Base-by-base conservation (phyloP, 1,140 invertebrate genomes). In the Neuroterus valhalla region DNA sequence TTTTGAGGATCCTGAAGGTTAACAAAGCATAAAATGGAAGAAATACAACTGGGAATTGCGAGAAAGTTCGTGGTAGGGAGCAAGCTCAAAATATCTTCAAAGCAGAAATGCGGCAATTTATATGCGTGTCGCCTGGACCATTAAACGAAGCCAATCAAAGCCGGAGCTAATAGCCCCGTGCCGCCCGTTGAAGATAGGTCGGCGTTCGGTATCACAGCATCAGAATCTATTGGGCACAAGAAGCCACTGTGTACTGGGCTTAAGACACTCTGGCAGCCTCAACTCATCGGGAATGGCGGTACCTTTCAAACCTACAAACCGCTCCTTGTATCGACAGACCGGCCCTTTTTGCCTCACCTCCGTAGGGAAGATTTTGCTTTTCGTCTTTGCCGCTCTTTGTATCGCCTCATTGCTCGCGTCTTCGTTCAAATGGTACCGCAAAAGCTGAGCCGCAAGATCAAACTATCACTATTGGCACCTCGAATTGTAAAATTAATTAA, bases 81-180 rank as follows among this genome's bases (percentile, higher is more conserved):
- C 79, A 82, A 79, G 78, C 87, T 88, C 78, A 84, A 88, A 88
- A 87, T 87, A 88, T 88, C 88, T 88, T 89, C 86, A 89, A 89
- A 89, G 87, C 82, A 80, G 83, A 82, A 86, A 84, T 82, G 84
- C 81, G 78, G 86, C 85, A 87, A 89, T 89, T 89, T 88, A 89
- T 88, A 87, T 85, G 87, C 86, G 84, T 83, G 86, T 89, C 87
- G 84, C 78, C 80, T 84, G 87, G 84, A 78, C 83, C 87, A 88
- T 90, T 90, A 90, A 90, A 85, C 84, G 81, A 78, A 85, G 86
- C 87, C 87, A 89, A 90, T 90, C 87, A 90, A 89, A 89, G 85
- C 83, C 78, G 72, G 76, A 85, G 84, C 85, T 89, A 89, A 89
- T 89, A 89, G 85, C 81, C 72, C 79, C 77, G 80, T 78, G 77